phyloP scores from a whole-genome alignment of 1,140 invertebrate species.

The Eupristina koningsbergeri region DNA sequence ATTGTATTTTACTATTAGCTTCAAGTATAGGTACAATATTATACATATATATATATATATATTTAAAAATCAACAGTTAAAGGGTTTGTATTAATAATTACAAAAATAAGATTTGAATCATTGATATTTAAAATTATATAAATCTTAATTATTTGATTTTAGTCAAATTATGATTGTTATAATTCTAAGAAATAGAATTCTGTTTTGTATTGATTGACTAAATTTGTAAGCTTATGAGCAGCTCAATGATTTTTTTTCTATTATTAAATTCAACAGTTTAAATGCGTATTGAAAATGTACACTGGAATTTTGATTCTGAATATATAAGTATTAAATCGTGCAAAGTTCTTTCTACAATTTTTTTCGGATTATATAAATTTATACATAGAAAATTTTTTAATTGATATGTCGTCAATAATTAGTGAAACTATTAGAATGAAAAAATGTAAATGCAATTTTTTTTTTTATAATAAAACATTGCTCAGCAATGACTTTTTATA shows the following conservation, averaged over 20 bases:
- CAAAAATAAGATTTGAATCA: background rate
- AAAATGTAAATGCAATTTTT: slow-evolving; percentile 53
- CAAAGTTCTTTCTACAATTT: slow-evolving; percentile 31
- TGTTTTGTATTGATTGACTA: slow-evolving; percentile 1
- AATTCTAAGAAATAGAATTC: slow-evolving; percentile 14
- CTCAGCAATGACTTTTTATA: slow-evolving; percentile 64
- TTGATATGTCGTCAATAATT: slow-evolving; percentile 9
- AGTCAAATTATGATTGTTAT: background rate
- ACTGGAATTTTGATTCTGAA: slow-evolving; percentile 20
- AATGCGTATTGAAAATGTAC: slow-evolving; percentile 6
- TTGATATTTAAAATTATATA: background rate
- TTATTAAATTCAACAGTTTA: slow-evolving; percentile 2
- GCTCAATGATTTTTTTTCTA: background rate
- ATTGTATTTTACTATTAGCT: slow-evolving; percentile 1
- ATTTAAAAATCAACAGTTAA: slow-evolving; percentile 16
- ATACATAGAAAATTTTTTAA: slow-evolving; percentile 32
- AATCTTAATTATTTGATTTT: background rate
- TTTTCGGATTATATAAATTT: slow-evolving; percentile 38
- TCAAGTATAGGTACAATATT: slow-evolving; percentile 12
- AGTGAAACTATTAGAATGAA: slow-evolving; percentile 35
- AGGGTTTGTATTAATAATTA: background rate
- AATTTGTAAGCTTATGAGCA: slow-evolving; percentile 18
- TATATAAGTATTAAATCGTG: slow-evolving; percentile 21
- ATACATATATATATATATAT: background rate
- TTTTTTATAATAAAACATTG: slow-evolving; percentile 57